Evolutionary conservation across 2,888 invertebrate genomes (phyloP).

Genomic region (Megamerina dolium): DNA sequence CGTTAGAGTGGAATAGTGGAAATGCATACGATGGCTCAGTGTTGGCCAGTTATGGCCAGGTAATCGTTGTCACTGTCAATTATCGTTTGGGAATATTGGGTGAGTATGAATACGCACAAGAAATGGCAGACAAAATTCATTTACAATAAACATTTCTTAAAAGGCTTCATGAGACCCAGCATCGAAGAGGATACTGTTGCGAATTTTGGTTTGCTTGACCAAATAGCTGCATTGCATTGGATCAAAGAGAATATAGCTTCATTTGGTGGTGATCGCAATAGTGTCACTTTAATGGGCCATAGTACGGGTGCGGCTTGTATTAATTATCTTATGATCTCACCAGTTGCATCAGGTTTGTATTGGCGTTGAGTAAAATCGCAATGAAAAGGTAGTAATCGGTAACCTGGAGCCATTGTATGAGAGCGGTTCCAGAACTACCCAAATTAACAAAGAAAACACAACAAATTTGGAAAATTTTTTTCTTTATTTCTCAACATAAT

Average conservation of each 20-base stretch:
- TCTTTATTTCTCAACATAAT: too few relatives aligned
- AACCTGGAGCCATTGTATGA: too few relatives aligned
- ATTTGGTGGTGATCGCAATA: constrained; percentile 82
- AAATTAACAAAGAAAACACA: too few relatives aligned
- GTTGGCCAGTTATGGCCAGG: constrained; percentile 83
- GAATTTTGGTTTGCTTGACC: constrained; percentile 92
- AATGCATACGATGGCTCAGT: constrained; percentile 95
- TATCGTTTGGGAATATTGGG: constrained; percentile 78
- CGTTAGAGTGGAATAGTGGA: constrained; percentile 95
- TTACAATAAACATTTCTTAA: background rate
- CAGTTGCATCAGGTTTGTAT: constrained; percentile 62
- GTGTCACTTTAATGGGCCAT: constrained; percentile 90
- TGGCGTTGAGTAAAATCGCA: too few relatives aligned
- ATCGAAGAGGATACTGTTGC: constrained; percentile 66
- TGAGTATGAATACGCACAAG: too few relatives aligned
- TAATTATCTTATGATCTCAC: constrained; percentile 88
- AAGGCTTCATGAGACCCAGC: constrained; percentile 76
- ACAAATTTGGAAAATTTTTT: too few relatives aligned
- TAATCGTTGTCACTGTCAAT: constrained; percentile 80
- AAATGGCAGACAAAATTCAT: background rate
- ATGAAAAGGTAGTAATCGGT: too few relatives aligned
- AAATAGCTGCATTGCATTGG: constrained; percentile 92
- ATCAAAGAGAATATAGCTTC: constrained; percentile 86
- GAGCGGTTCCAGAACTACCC: too few relatives aligned
- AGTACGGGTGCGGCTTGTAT: constrained; percentile 93